These are phyloP conservation scores for Hexactinellida sp. DNA, from an alignment of 37 sponge, comb jelly and placozoan genomes.

Conservation along the genomic window DNA sequence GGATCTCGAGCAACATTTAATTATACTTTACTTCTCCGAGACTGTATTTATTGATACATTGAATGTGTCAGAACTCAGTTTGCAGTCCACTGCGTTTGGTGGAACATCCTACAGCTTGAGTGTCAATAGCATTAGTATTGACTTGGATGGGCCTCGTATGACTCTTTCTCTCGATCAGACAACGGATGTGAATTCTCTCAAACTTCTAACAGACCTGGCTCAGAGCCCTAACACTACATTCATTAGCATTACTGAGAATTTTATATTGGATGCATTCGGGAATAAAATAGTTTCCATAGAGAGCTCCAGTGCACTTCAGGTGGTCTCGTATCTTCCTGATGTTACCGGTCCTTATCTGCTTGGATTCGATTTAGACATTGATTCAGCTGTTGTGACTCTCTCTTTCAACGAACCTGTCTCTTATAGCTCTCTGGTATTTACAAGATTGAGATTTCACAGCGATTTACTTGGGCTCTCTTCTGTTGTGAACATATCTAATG, in stretches of 20 bases:
- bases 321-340: background rate
- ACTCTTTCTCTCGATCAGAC: background rate
- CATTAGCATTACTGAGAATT: slow-evolving; percentile 33
- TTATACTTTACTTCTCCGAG: slow-evolving; percentile 51
- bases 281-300: slow-evolving; percentile 1
- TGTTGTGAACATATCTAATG: background rate
- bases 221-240: slow-evolving; percentile 29
- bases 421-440: slow-evolving; percentile 39
- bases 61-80: slow-evolving; percentile 31
- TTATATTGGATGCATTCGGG: slow-evolving; percentile 50
- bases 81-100: slow-evolving; percentile 15
- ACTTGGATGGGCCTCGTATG: background rate
- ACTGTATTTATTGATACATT: slow-evolving; percentile 46
- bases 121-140: background rate
- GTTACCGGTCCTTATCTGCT: slow-evolving; percentile 19
- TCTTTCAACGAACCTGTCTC: slow-evolving; percentile 29
- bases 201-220: slow-evolving; percentile 41
- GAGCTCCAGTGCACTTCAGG: background rate
- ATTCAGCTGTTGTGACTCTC: slow-evolving; percentile 16
- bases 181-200: slow-evolving; percentile 58
- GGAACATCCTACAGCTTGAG: slow-evolving; percentile 40
- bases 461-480: background rate
- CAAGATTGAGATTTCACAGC: slow-evolving; percentile 36
- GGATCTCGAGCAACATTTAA: slow-evolving; percentile 32
- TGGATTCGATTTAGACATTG: slow-evolving; percentile 13